Evolutionary conservation across 2,113 vertebrate species (phyloP), one percentile per base, ranked within the genome.

Genomic region (Scomber japonicus): DNA sequence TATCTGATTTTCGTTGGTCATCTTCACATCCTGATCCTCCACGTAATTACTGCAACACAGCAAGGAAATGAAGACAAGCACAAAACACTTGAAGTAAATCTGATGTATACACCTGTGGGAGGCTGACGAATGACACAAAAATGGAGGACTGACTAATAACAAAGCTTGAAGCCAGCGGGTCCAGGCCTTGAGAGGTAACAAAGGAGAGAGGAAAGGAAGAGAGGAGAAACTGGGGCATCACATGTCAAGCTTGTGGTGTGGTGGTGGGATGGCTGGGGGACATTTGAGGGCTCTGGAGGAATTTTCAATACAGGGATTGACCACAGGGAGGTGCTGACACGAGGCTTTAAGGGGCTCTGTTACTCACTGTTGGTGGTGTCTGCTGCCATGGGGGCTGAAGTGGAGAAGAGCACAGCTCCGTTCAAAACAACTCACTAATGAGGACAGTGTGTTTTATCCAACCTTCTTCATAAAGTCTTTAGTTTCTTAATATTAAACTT

Each of bases 1-100:
- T 17, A 98, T 89, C 87, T 97, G 96, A 84, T 98, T 98, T 78
- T 99, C 97, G 15, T 99, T 97, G 89, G 95, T 97, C 97, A 99
- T 96, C 91, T 96, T 97, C 74, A 99, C 96, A 45, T 99, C 98
- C 93, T 99, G 98, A 81, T 98, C 98, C 84, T 96, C 97, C 68
- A 95, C 92, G 2, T 96, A 95, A 51, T 96, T 96, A 80, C 98
- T 99, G 91, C 1, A 84, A 75, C 60, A 85, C 84, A 83, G 30
- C 5, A 63, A 83, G 12, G 76, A 79, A 48, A 84, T 0, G 61
- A 57, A 78, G 16, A 71, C 44, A 65, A 13, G 27, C 19, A 7
- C 12, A 51, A 27, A 2, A 11, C 3, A 27, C 5, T 66, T 31
- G 35, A 2, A 60, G 51, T 56, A 3, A 61, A 24, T 72, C 0